phyloP scores from a whole-genome alignment of 2,888 invertebrate species.

The Rhogogaster chlorosoma region DNA sequence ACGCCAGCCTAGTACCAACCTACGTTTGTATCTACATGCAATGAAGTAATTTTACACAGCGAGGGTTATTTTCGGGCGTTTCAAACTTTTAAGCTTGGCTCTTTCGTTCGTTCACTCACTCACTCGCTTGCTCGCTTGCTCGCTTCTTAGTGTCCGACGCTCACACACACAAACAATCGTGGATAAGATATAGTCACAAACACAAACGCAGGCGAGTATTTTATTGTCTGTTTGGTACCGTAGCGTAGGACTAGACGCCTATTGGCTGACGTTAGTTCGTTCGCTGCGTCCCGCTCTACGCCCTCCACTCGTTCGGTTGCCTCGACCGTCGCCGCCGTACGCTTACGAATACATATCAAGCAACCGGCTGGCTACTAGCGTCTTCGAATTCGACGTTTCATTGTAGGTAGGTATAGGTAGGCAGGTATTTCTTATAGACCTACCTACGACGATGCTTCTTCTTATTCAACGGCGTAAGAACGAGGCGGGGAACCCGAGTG shows the following conservation, averaged over 20 bases:
- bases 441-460: background rate
- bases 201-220: background rate
- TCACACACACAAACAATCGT: background rate
- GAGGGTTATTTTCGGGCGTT: background rate
- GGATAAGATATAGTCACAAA: background rate
- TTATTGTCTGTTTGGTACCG: conserved; percentile 8
- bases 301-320: background rate
- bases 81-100: background rate
- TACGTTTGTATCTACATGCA: background rate
- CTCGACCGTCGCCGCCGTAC: background rate
- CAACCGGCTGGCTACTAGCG: conserved; percentile 4
- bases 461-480: background rate
- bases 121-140: background rate
- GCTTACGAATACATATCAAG: conserved; percentile 1
- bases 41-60: background rate
- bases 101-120: background rate
- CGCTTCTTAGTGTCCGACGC: background rate
- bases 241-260: background rate
- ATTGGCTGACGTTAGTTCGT: background rate
- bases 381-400: conserved; percentile 6
- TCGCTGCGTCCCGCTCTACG: background rate
- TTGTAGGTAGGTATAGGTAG: background rate
- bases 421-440: background rate
- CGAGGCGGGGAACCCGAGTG: background rate
- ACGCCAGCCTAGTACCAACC: background rate